These are phyloP conservation scores for Aselliscus stoliczkanus DNA, from an alignment of 2,797 vertebrate species.

Conservation along the genomic window DNA sequence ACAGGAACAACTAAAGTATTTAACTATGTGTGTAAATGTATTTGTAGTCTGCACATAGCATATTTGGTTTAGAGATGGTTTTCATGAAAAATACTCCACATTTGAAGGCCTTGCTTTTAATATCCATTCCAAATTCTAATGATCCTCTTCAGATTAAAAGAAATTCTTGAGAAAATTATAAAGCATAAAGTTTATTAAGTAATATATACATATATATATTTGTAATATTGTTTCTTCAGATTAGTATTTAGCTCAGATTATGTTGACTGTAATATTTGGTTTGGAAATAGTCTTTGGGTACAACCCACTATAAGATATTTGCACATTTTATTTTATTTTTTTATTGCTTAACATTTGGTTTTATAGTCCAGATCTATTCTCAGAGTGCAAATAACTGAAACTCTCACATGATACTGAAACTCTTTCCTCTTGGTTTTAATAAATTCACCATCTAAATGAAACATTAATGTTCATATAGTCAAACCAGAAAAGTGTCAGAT, in stretches of 20 bases:
- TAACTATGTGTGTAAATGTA: not conserved
- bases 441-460: not conserved
- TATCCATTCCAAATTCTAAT: not conserved
- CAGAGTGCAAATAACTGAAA: not conserved
- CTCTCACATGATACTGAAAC: not conserved
- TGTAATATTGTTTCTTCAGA: not conserved
- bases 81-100: not conserved
- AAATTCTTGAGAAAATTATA: not conserved
- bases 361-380: not conserved
- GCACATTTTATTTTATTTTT: not conserved
- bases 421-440: not conserved
- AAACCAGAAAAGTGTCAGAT: not conserved
- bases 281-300: not conserved
- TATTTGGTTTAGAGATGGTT: not conserved
- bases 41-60: not conserved
- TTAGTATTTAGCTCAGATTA: not conserved
- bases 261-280: not conserved
- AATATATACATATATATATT: not conserved
- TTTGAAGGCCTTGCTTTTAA: not conserved
- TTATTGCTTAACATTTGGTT: not conserved
- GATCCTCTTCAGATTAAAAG: not conserved
- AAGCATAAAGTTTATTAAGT: not conserved
- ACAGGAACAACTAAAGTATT: not conserved
- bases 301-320: not conserved
- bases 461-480: not conserved